Conservation (phyloP, 2,888 invertebrate genomes). For the Actias luna region DNA sequence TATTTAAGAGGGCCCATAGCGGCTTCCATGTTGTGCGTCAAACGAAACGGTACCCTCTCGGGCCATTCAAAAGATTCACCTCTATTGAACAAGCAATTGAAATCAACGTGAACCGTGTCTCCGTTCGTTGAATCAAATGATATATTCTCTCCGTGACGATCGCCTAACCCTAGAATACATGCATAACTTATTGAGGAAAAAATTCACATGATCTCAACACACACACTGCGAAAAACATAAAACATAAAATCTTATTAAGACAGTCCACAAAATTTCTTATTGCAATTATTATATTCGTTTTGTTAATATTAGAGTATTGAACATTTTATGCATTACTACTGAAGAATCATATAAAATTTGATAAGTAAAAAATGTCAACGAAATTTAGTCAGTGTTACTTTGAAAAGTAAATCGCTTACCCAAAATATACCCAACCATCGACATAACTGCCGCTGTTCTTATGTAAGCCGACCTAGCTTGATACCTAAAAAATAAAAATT, state of each 20-base stretch:
- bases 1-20: slow-evolving; percentile 97
- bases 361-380: background rate
- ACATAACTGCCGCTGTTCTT: slow-evolving; percentile 97
- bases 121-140: slow-evolving; percentile 95
- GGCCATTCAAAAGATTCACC: slow-evolving; percentile 94
- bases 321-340: too few relatives aligned
- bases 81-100: slow-evolving; percentile 98
- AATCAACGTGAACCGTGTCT: slow-evolving; percentile 98
- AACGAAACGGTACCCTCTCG: slow-evolving; percentile 94
- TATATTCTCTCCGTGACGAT: slow-evolving; percentile 98
- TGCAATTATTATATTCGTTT: background rate
- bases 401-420: slow-evolving; percentile 50
- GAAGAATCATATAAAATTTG: too few relatives aligned
- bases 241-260: background rate
- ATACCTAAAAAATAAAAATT: slow-evolving; percentile 82
- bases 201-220: background rate
- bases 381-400: too few relatives aligned
- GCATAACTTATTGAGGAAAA: background rate
- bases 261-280: background rate
- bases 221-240: too few relatives aligned
- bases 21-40: slow-evolving; percentile 98
- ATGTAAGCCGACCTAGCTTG: slow-evolving; percentile 94
- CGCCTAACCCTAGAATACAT: slow-evolving; percentile 88
- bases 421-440: slow-evolving; percentile 96
- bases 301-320: background rate